A percentile compares a stretch with the other conserved stretches of the same genome.
phyloP scores from a whole-genome alignment of 2,888 invertebrate species.

The Alviniconcha strummeri region DNA sequence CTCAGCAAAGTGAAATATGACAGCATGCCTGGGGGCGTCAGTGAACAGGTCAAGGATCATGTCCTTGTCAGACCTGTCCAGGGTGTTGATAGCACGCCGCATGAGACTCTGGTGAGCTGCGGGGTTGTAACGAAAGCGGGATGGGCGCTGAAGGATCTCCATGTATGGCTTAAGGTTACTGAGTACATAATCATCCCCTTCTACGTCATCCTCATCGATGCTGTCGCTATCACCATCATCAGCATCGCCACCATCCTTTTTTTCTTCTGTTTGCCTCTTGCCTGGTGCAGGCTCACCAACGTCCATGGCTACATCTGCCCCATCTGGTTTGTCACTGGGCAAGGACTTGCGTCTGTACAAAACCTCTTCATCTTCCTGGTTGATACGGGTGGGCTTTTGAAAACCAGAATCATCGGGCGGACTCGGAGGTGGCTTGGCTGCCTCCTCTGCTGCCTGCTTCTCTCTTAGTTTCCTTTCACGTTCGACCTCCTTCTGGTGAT shows the following conservation, averaged over 20 bases:
- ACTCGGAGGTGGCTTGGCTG: neutral
- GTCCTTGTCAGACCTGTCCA: constrained; percentile 10
- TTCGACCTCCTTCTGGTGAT: no score
- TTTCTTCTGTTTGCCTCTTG: neutral
- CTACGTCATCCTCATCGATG: constrained; percentile 7
- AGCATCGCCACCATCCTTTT: neutral
- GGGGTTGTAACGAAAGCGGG: neutral
- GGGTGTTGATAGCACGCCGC: constrained; percentile 6
- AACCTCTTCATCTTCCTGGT: constrained; percentile 5
- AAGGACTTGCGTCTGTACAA: neutral
- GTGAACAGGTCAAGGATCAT: constrained; percentile 19
- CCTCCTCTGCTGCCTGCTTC: neutral
- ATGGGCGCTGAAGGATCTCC: no score
- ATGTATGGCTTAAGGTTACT: no score
- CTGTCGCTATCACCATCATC: neutral
- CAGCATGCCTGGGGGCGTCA: constrained; percentile 15
- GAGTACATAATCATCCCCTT: neutral
- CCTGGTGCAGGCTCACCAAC: neutral
- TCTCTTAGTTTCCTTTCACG: neutral
- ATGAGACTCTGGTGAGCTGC: constrained; percentile 11
- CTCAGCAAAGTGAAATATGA: constrained; percentile 24
- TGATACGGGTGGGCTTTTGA: neutral
- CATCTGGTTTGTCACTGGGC: neutral
- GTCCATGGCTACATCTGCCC: no score
- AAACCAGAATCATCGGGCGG: neutral